These are phyloP conservation scores for Dicranocentrus wangi DNA, from an alignment of 2,888 invertebrate species.

Conservation along the genomic window DNA sequence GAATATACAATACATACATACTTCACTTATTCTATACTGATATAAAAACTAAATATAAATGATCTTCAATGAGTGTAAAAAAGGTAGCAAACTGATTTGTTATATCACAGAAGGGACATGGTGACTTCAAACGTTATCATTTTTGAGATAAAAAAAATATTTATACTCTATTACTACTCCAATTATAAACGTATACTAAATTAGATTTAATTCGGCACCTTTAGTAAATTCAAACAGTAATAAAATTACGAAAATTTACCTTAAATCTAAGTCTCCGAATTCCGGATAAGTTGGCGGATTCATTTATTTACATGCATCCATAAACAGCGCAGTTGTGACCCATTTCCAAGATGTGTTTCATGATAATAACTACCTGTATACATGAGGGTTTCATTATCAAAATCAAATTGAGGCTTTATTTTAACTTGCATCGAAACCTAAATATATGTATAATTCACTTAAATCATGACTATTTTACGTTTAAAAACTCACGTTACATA, in stretches of 20 bases:
- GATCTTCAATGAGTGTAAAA: not conserved
- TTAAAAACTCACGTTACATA: no score
- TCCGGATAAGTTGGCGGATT: no score
- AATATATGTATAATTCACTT: no score
- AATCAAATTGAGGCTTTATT: no score
- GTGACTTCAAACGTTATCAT: conserved; percentile 5
- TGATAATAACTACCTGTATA: no score
- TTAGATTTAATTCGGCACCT: not conserved
- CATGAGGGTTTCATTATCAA: no score
- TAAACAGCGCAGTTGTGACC: no score
- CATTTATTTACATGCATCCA: no score
- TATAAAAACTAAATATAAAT: not conserved
- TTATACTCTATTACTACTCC: conserved; percentile 16
- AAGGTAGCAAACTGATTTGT: conserved; percentile 14
- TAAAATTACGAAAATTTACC: conserved; percentile 15
- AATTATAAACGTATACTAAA: not conserved
- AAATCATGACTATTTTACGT: no score
- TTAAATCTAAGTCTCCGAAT: no score
- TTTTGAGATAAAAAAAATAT: conserved; percentile 1
- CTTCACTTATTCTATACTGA: conserved; percentile 9
- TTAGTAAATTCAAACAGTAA: conserved; percentile 15
- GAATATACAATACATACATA: not conserved
- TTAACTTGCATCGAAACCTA: no score
- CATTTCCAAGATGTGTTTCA: no score
- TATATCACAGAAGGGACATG: conserved; percentile 7